Evolutionary conservation across 2,888 invertebrate species (phyloP), one percentile per base, ranked within the genome.

Genomic region (Xiphydria camelus): DNA sequence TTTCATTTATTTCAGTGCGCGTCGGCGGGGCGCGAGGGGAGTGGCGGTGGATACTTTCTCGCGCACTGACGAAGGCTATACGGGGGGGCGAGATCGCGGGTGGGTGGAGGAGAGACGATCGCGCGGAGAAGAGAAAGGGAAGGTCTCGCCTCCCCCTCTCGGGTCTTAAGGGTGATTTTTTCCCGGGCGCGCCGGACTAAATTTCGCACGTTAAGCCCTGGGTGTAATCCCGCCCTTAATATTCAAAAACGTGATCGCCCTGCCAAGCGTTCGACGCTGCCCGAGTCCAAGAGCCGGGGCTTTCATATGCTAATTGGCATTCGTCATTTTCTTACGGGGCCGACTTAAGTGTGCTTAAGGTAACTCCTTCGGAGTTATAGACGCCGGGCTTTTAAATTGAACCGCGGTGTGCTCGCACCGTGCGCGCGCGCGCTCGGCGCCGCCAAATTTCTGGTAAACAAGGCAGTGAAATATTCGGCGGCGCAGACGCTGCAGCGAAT

Each of bases 221-320:
- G 62, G 66, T 65, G 74, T 75, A 75, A 75, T 75, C 75, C 73
- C 68, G 61, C 64, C 71, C 71, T 75, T 75, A 75, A 74, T 75
- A 75, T 75, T 75, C 75, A 74, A 75, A 75, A 75, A 75, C 75
- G 75, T 75, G 75, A 75, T 75, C 73, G 73, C 62, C 71, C 64
- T 75, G 69, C 72, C 68, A 75, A 75, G 64, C 50, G 49, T 49
- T 62, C 49, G 59, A 38, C 51, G 60, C 59, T 38, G 54, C 45
- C 55, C 53, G 58, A 49, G 57, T 53, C 55, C 55, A 53, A 56
- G 55, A 40, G 25, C 38, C 55, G 45, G 58, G 69, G 73, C 74
- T 75, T 75, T 74, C 75, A 75, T 75, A 75, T 75, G 75, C 75
- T 75, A 75, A 75, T 75, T 75, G 73, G 71, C 73, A 75, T 75